A percentile compares a stretch with the other conserved stretches of the same genome.
Conservation (phyloP, 2,888 invertebrate genomes). For the Apantesis nais region DNA sequence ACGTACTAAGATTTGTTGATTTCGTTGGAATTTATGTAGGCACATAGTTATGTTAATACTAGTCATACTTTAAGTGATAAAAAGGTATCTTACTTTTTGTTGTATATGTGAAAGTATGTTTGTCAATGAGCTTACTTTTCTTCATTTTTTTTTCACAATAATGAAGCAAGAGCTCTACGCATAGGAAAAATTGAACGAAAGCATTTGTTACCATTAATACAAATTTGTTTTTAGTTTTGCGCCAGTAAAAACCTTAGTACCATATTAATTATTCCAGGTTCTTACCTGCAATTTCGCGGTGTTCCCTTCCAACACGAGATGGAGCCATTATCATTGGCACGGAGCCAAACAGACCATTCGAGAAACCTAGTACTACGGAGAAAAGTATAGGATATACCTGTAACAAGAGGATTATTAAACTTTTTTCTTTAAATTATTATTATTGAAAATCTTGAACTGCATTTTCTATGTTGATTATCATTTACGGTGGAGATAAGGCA, state of each 20-base stretch:
- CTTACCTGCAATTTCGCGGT: conserved; percentile 94
- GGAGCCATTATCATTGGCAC: conserved; percentile 97
- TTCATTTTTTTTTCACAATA: too few relatives aligned
- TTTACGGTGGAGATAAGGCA: background rate
- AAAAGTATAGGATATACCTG: conserved; percentile 82
- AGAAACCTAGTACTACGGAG: conserved; percentile 89
- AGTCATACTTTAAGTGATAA: too few relatives aligned
- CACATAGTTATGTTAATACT: too few relatives aligned
- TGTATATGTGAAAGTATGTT: too few relatives aligned
- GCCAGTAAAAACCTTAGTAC: background rate
- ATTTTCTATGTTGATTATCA: background rate
- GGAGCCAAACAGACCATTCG: conserved; percentile 95
- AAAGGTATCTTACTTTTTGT: too few relatives aligned
- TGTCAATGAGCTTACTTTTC: too few relatives aligned
- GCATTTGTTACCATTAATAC: too few relatives aligned
- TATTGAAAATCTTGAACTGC: background rate
- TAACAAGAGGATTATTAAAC: conserved; percentile 1
- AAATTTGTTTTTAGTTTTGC: background rate
- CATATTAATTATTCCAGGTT: background rate
- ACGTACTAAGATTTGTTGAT: too few relatives aligned
- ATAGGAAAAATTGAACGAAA: too few relatives aligned
- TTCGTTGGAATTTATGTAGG: too few relatives aligned
- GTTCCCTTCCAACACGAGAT: conserved; percentile 92
- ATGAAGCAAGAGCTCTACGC: too few relatives aligned
- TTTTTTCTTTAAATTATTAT: too few relatives aligned